phyloP scores from a whole-genome alignment of 92 coral and sea anemone genomes.

The Epizoanthus illoricatus region DNA sequence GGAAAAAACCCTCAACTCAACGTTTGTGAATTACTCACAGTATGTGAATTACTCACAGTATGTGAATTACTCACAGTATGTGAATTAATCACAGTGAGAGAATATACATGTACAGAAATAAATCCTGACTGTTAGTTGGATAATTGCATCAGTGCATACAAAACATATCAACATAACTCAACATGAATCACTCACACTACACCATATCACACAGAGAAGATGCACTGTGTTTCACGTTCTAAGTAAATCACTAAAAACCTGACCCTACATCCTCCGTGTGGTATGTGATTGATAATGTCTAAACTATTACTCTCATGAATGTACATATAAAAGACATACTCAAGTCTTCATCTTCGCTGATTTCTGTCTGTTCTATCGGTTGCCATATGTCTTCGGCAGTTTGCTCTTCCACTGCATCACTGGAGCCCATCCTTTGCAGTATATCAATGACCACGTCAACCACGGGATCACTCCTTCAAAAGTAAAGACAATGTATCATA shows the following conservation, averaged over 20 bases:
- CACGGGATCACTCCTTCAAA: slow-evolving; percentile 1
- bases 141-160: too few species aligned
- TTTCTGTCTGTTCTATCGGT: not conserved
- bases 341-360: not conserved
- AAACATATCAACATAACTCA: too few species aligned
- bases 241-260: too few species aligned
- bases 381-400: not conserved
- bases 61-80: too few species aligned
- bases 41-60: too few species aligned
- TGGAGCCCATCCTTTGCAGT: slow-evolving; percentile 1
- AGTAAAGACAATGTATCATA: not conserved
- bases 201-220: too few species aligned
- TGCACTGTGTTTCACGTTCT: too few species aligned
- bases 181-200: too few species aligned
- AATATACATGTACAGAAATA: not conserved
- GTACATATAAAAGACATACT: not conserved
- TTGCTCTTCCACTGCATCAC: not conserved
- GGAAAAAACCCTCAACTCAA: not conserved
- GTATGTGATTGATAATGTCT: not conserved
- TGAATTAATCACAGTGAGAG: not conserved
- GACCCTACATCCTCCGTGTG: too few species aligned
- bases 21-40: too few species aligned
- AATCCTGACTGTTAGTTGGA: too few species aligned
- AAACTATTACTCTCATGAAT: not conserved
- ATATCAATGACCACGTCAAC: not conserved